A percentile compares a stretch with the other conserved stretches of the same genome.
Evolutionary conservation across 64 coral and sea anemone genomes (phyloP).

Genomic region (Astreopora myriophthalma): DNA sequence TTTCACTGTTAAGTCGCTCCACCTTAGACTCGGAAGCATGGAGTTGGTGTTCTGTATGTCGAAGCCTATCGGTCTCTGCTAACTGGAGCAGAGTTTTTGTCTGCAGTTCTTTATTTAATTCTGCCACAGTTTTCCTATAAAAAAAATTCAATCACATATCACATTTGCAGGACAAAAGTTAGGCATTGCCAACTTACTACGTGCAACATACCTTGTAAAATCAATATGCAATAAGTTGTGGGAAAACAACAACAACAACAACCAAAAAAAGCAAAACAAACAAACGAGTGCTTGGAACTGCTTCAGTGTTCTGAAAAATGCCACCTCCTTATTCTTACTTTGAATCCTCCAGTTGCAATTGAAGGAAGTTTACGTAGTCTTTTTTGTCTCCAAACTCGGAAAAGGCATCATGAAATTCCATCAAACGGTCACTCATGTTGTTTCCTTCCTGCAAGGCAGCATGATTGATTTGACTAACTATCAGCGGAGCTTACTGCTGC

Average conservation of each 20-base stretch:
- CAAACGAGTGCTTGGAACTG: too few species aligned
- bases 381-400: constrained; percentile 96
- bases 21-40: constrained; percentile 79
- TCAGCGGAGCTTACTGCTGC: neutral
- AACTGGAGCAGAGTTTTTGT: constrained; percentile 84
- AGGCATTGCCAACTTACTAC: too few species aligned
- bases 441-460: neutral
- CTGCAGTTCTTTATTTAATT: constrained; percentile 83
- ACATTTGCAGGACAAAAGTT: too few species aligned
- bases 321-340: constrained; percentile 49
- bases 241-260: too few species aligned
- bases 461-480: neutral
- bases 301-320: neutral
- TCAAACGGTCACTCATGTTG: constrained; percentile 52
- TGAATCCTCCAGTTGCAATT: constrained; percentile 72
- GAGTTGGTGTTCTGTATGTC: constrained; percentile 74
- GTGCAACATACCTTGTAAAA: too few species aligned
- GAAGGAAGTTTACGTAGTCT: constrained; percentile 87
- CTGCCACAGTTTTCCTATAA: constrained; percentile 40
- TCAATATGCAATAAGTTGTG: too few species aligned
- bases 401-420: constrained; percentile 91
- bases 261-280: too few species aligned
- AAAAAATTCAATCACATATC: neutral
- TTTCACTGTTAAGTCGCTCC: constrained; percentile 80
- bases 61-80: constrained; percentile 85